Base-by-base conservation (phyloP, 2,113 vertebrate genomes). In the Crotalus viridis region DNA sequence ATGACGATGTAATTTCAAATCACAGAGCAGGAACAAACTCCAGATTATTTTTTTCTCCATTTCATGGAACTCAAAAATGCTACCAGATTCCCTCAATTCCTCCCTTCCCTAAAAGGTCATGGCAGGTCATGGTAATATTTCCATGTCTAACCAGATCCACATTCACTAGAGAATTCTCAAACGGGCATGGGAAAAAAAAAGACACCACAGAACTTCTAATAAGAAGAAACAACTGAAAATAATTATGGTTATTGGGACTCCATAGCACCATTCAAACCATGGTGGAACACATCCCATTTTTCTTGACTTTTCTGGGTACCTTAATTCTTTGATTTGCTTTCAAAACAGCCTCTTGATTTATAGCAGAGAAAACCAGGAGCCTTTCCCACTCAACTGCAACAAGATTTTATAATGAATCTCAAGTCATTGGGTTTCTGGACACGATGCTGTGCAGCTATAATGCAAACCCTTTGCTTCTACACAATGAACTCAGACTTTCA, bases 401-500 rank as follows among this genome's bases (percentile, higher is more conserved):
- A 91, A 85, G 94, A 85, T n/a, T 22, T 85, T 56, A 33, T 10
- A 87, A 61, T 81, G 48, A 21, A 90, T 81, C 87, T 91, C 54
- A 88, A 51, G 51, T 46, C 10, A 39, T 43, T 91, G 54, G 87
- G 3, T 90, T 94, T 95, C 33, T 3, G 94, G 93, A 86, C 46
- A 48, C 24, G 88, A 22, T 91, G 89, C 43, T 92, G 19, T 91
- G 94, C 93, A 86, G 81, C 33, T 92, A 93, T 7, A 22, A 55
- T 90, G 55, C 90, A 94, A 91, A 91, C 91, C 91, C 74, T 95
- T 96, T 87, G 61, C 91, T 95, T 96, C 88, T 93, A 95, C 88
- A 87, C 92, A 92, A 93, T 8, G 3, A 92, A 94, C 52, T 52
- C 85, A 89, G 85, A 92, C 88, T 93, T 94, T 92, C 33, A 93